phyloP scores from a whole-genome alignment of 2,888 invertebrate species.

The Ditula angustiorana region DNA sequence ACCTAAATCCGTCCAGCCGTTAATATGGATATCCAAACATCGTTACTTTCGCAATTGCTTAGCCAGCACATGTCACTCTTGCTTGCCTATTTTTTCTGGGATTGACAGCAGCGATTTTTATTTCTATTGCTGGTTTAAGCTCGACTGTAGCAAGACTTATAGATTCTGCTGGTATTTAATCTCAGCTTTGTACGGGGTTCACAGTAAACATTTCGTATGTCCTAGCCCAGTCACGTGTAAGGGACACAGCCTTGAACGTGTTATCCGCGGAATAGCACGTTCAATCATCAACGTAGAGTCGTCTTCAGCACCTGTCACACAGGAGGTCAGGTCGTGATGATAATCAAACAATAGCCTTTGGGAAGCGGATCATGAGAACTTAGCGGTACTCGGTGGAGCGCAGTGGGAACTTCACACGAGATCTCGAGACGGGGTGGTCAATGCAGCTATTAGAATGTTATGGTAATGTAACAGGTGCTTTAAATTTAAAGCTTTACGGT shows the following conservation, averaged over 20 bases:
- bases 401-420: slow-evolving; percentile 32
- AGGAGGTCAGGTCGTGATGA: slow-evolving; percentile 69
- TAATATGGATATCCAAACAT: too few relatives aligned
- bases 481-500: slow-evolving; percentile 8
- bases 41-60: too few relatives aligned
- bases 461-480: slow-evolving; percentile 14
- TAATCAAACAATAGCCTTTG: slow-evolving; percentile 68
- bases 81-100: too few relatives aligned
- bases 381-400: slow-evolving; percentile 58
- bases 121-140: too few relatives aligned
- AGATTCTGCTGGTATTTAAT: too few relatives aligned
- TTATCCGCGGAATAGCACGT: slow-evolving; percentile 40
- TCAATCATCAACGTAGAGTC: slow-evolving; percentile 28
- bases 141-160: too few relatives aligned
- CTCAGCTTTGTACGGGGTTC: too few relatives aligned
- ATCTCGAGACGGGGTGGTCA: slow-evolving; percentile 44
- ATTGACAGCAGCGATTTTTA: too few relatives aligned
- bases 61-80: too few relatives aligned
- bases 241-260: not conserved
- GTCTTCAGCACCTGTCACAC: slow-evolving; percentile 61
- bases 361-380: slow-evolving; percentile 77
- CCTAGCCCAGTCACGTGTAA: not conserved
- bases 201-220: too few relatives aligned
- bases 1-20: too few relatives aligned
- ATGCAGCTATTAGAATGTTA: slow-evolving; percentile 8